These are phyloP conservation scores for Drosophila putrida DNA, from an alignment of 2,888 invertebrate species.

Conservation along the genomic window DNA sequence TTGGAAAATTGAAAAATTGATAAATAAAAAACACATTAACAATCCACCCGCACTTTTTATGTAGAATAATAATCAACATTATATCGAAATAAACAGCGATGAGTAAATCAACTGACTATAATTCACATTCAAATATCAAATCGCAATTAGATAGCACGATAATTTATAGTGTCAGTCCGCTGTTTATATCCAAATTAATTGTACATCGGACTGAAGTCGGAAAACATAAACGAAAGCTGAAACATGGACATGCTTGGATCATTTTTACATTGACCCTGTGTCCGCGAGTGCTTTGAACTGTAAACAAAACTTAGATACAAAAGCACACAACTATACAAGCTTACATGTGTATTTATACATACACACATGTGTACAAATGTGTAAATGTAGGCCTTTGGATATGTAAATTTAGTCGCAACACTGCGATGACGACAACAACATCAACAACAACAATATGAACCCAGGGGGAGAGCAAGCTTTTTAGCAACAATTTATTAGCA, in stretches of 20 bases:
- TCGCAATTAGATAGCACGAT: slow-evolving; percentile 40
- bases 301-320: slow-evolving; percentile 47
- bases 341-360: slow-evolving; percentile 1
- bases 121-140: slow-evolving; percentile 52
- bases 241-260: slow-evolving; percentile 52
- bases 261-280: slow-evolving; percentile 70
- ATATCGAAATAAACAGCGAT: slow-evolving; percentile 4
- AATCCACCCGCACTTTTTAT: slow-evolving; percentile 36
- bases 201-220: slow-evolving; percentile 8
- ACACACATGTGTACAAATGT: neutral
- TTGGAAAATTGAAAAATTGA: slow-evolving; percentile 4
- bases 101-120: slow-evolving; percentile 43
- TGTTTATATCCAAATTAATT: slow-evolving; percentile 31
- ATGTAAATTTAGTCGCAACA: slow-evolving; percentile 41
- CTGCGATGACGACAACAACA: slow-evolving; percentile 56
- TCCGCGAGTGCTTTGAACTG: slow-evolving; percentile 69
- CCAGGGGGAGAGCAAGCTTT: slow-evolving; percentile 11
- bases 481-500: slow-evolving; percentile 56
- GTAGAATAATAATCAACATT: slow-evolving; percentile 24
- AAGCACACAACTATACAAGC: slow-evolving; percentile 9
- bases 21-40: slow-evolving; percentile 16
- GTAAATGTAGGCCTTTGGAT: slow-evolving; percentile 10
- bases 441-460: slow-evolving; percentile 16
- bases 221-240: slow-evolving; percentile 45
- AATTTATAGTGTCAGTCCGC: slow-evolving; percentile 49